phyloP scores from a whole-genome alignment of 2,797 vertebrate genomes.

The Microcaecilia unicolor region DNA sequence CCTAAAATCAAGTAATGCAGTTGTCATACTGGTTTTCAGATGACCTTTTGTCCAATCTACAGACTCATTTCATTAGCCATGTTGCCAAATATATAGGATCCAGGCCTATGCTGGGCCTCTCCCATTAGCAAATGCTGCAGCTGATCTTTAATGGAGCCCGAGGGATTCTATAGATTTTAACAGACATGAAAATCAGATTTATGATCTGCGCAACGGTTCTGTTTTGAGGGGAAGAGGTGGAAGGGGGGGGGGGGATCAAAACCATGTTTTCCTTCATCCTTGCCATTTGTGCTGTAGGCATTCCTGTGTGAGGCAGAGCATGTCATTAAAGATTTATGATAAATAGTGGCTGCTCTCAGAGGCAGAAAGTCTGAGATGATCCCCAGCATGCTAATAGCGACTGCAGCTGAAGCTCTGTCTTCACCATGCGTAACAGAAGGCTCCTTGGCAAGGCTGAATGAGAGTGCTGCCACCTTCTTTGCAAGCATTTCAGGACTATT shows the following conservation, averaged over 20 bases:
- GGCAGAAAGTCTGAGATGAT: constrained; percentile 25
- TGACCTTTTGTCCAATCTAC: too few relatives aligned
- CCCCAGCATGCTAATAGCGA: constrained; percentile 30
- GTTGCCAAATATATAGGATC: too few relatives aligned
- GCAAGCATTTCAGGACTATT: fast-evolving
- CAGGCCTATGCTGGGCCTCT: background rate
- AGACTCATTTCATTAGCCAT: too few relatives aligned
- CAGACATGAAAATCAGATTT: constrained; percentile 19
- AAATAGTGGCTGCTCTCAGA: constrained; percentile 38
- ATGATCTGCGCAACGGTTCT: constrained; percentile 12
- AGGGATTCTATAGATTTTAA: constrained; percentile 1
- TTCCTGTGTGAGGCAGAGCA: constrained; percentile 35
- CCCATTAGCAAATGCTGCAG: background rate
- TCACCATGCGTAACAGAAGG: constrained; percentile 2
- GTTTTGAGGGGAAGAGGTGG: constrained; percentile 32
- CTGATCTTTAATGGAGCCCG: background rate
- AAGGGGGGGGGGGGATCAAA: too few relatives aligned
- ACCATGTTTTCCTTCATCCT: constrained; percentile 32
- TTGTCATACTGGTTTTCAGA: too few relatives aligned
- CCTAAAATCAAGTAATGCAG: too few relatives aligned
- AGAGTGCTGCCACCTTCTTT: background rate
- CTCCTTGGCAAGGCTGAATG: background rate
- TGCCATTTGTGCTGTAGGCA: constrained; percentile 37
- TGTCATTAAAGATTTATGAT: constrained; percentile 50
- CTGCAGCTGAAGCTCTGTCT: constrained; percentile 5